phyloP scores from a whole-genome alignment of 2,888 invertebrate species.

The Synergus umbraculus region DNA sequence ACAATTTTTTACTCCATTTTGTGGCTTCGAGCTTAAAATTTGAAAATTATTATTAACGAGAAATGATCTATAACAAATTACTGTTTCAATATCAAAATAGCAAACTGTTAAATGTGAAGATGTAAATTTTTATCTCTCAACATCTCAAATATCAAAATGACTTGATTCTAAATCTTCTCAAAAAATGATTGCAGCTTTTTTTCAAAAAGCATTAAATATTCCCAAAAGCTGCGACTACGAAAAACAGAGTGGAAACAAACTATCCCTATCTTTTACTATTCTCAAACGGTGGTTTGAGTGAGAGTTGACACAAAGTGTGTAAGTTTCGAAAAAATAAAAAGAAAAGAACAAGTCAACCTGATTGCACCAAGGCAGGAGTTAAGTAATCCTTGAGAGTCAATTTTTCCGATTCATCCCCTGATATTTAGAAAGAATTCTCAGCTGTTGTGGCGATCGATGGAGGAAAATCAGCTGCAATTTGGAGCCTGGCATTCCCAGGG shows the following conservation, averaged over 20 bases:
- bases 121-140: too few relatives aligned
- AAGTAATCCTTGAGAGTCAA: not conserved
- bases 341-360: not conserved
- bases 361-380: not conserved
- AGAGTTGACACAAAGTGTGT: too few relatives aligned
- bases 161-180: too few relatives aligned
- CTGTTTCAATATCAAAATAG: too few relatives aligned
- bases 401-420: slow-evolving; percentile 19
- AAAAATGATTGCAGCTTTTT: too few relatives aligned
- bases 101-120: too few relatives aligned
- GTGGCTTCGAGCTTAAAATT: slow-evolving; percentile 7
- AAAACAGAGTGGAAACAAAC: too few relatives aligned
- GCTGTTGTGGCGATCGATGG: slow-evolving; percentile 29
- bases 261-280: too few relatives aligned
- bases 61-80: not conserved
- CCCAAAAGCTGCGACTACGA: too few relatives aligned
- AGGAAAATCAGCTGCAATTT: slow-evolving; percentile 25
- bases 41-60: slow-evolving; percentile 10
- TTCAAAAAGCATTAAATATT: too few relatives aligned
- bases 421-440: slow-evolving; percentile 17
- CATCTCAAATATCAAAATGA: too few relatives aligned
- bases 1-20: slow-evolving; percentile 19
- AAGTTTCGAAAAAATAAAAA: not conserved
- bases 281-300: too few relatives aligned
- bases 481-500: slow-evolving; percentile 23